phyloP scores from a whole-genome alignment of 2,888 invertebrate genomes.

The Synanthedon formicaeformis region DNA sequence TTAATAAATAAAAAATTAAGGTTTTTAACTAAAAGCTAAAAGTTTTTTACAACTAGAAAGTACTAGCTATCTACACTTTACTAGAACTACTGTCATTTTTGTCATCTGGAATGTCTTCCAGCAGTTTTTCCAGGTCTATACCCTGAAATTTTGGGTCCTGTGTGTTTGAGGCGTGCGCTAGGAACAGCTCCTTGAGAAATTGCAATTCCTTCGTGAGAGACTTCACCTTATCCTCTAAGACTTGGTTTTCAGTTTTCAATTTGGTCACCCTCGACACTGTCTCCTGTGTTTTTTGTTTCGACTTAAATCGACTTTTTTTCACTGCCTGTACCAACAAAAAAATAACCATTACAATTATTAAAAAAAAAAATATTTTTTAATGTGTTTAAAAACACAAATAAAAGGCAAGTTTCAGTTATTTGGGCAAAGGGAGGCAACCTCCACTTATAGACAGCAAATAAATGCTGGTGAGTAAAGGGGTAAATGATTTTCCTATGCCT shows the following conservation, averaged over 20 bases:
- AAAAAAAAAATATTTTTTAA: background rate
- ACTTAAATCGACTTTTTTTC: conserved; percentile 83
- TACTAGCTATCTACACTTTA: background rate
- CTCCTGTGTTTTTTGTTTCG: conserved; percentile 81
- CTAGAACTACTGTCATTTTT: conserved; percentile 9
- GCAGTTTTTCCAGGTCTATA: conserved; percentile 67
- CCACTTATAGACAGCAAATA: no score
- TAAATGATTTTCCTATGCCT: no score
- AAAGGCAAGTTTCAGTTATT: background rate
- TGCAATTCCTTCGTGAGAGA: conserved; percentile 83
- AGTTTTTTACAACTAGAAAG: no score
- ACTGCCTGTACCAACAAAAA: conserved; percentile 73
- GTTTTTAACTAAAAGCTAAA: no score
- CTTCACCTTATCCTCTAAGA: conserved; percentile 83
- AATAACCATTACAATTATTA: background rate
- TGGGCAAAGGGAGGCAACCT: no score
- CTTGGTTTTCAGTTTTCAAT: conserved; percentile 82
- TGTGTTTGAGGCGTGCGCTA: conserved; percentile 80
- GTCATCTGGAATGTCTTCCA: conserved; percentile 65
- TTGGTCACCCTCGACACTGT: conserved; percentile 80
- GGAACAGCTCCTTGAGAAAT: conserved; percentile 83
- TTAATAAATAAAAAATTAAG: no score
- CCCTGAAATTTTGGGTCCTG: conserved; percentile 67
- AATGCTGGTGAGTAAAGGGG: no score
- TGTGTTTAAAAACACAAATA: background rate